These are phyloP conservation scores for Tigriopus californicus DNA, from an alignment of 2,888 invertebrate genomes.

Conservation along the genomic window DNA sequence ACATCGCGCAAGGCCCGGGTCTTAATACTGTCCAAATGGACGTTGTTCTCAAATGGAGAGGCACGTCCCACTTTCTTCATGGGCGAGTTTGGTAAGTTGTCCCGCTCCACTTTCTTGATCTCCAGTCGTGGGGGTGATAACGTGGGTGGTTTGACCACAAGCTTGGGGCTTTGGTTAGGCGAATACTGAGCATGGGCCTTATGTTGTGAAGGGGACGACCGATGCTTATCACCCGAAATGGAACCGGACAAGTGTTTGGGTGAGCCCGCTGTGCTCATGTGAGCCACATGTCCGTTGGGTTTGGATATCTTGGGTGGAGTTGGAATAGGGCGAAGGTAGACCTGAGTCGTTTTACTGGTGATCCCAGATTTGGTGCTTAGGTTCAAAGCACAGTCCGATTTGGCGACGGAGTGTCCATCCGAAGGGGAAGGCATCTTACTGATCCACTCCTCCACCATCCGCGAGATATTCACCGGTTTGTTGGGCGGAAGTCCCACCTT, in stretches of 20 bases:
- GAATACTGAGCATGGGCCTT: not conserved
- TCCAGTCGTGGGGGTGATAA: conserved; percentile 4
- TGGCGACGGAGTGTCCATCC: not conserved
- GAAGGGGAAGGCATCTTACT: not conserved
- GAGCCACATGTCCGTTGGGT: no score
- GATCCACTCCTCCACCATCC: conserved; percentile 9
- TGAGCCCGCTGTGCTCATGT: no score
- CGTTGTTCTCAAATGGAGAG: not conserved
- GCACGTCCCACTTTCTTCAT: not conserved
- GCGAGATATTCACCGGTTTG: not conserved
- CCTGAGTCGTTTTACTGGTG: not conserved
- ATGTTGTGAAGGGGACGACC: not conserved
- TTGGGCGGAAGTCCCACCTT: not conserved
- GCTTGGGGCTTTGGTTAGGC: not conserved
- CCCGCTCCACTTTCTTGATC: not conserved
- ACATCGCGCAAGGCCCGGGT: conserved; percentile 1
- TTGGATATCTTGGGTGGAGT: no score
- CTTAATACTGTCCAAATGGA: not conserved
- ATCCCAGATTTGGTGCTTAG: not conserved
- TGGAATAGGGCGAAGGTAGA: no score
- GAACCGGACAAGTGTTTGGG: no score
- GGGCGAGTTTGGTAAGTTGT: no score
- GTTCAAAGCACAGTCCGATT: not conserved
- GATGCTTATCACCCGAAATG: not conserved
- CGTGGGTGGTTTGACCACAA: not conserved